These are phyloP conservation scores for Phymastichus coffea DNA, from an alignment of 1,140 invertebrate genomes.

Conservation along the genomic window DNA sequence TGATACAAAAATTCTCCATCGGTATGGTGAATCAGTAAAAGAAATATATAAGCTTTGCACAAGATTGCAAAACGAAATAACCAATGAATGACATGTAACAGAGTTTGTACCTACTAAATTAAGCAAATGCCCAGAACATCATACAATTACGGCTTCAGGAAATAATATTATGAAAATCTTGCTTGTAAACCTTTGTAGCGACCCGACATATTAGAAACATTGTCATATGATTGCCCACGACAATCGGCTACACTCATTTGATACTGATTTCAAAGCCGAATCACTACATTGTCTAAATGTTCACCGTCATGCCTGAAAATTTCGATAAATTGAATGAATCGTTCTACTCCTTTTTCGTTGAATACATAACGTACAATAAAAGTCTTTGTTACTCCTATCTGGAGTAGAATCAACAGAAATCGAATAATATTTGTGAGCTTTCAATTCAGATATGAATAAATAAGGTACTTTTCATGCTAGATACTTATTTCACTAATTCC, in stretches of 20 bases:
- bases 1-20: neutral
- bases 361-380: no score
- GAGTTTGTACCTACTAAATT: neutral
- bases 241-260: no score
- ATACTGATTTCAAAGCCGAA: no score
- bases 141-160: neutral
- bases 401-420: constrained; percentile 20
- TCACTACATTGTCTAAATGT: no score
- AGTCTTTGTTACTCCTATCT: constrained; percentile 10
- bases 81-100: neutral
- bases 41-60: neutral
- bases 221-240: no score
- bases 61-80: neutral
- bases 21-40: neutral
- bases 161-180: neutral
- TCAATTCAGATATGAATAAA: constrained; percentile 11
- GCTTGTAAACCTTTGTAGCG: neutral
- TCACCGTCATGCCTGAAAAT: no score
- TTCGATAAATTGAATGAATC: no score
- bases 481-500: no score
- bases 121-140: neutral
- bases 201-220: neutral
- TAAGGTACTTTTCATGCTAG: constrained; percentile 9
- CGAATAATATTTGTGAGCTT: constrained; percentile 25
- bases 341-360: no score